Base-by-base conservation (phyloP, 1,140 invertebrate species). In the Fopius arisanus region DNA sequence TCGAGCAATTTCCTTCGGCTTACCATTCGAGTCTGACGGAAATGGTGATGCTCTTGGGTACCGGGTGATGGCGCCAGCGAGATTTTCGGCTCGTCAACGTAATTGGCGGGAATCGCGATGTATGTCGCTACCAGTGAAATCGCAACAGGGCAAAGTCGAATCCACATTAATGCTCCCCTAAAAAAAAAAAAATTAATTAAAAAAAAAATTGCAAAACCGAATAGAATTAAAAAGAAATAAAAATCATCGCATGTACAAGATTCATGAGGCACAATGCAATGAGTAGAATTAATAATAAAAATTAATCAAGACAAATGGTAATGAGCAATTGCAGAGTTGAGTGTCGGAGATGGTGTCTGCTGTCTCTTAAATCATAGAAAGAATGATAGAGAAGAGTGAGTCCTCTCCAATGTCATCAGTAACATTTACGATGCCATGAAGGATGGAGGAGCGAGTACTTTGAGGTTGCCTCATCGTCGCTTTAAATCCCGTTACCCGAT, bases 401-500 rank as follows among this genome's bases (percentile, higher is more conserved):
- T 81, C 85, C 84, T 84, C 83, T 80, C 86, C 86, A 88, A 86
- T 88, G 85, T 87, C 86, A 87, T 88, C 82, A 82, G 84, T 86
- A 85, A 88, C 86, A 88, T 88, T 88, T 88, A 88, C 86, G 86
- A 88, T 80, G 82, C 80, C 81, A 80, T 87, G 83, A 88, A 86
- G 83, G 82, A 86, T 88, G 87, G 86, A 86, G 84, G 21, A 59
- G 5, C 86, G 85, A 87, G 84, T 83, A 88, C 84, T 85, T 87
- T 86, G 86, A 87, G 86, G 87, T 88, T 87, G 84, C 87, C 86
- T 87, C 87, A 87, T 88, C 86, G 86, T 87, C 87, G 85, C 87
- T 88, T 88, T 88, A 87, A 88, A 88, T 88, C 87, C 86, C 86
- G 86, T 88, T 87, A 87, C 84, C 80, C 79, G 86, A 85, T 88